phyloP scores from a whole-genome alignment of 2,113 vertebrate genomes.

The Myiozetetes cayanensis region DNA sequence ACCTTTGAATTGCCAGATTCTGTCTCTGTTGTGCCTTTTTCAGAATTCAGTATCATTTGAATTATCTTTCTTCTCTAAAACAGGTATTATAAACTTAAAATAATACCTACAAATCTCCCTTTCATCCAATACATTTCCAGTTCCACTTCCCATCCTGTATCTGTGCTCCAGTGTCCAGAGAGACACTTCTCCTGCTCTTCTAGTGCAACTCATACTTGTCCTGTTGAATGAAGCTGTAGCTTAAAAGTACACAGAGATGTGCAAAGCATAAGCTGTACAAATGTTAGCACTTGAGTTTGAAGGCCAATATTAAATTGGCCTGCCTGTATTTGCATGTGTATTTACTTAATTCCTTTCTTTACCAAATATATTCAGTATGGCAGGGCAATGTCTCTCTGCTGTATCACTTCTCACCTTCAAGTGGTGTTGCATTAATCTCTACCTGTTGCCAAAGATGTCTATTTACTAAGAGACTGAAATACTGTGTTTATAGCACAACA shows the following conservation, averaged over 20 bases:
- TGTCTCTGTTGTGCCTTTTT: accelerated
- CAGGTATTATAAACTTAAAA: not conserved
- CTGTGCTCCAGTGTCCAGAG: not conserved
- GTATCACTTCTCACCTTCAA: not conserved
- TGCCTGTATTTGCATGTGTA: not conserved
- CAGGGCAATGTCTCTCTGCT: not conserved
- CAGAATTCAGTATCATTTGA: not conserved
- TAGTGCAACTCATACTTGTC: not conserved
- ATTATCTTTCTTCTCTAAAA: not conserved
- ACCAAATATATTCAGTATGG: not conserved
- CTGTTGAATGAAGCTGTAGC: conserved; percentile 10
- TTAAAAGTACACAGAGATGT: not conserved
- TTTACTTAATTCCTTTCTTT: conserved; percentile 13
- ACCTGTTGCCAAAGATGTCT: not conserved
- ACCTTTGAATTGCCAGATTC: not conserved
- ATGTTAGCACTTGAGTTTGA: conserved; percentile 9
- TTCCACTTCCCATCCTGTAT: not conserved
- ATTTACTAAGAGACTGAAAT: not conserved
- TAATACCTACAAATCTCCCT: not conserved
- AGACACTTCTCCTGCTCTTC: not conserved
- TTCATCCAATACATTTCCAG: not conserved
- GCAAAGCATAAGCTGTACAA: conserved; percentile 11
- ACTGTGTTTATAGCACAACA: not conserved
- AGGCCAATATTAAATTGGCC: not conserved
- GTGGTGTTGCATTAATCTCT: not conserved